Evolutionary conservation across 1,140 invertebrate genomes (phyloP).

Genomic region (Dendrolimus punctatus): DNA sequence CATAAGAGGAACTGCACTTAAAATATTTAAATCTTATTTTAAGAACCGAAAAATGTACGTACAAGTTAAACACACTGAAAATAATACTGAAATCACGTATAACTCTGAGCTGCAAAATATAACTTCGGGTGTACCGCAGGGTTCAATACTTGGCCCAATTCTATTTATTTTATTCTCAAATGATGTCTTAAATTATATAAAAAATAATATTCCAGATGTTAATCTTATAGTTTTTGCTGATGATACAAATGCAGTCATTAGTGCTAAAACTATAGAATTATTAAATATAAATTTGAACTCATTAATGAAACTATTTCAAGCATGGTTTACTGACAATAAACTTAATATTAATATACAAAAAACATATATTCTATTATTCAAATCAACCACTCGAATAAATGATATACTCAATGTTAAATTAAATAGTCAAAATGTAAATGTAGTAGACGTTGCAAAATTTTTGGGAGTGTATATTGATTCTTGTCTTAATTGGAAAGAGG

Average conservation of each 20-base stretch:
- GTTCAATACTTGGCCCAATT: neutral
- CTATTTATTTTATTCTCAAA: constrained; percentile 1
- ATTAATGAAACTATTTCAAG: neutral
- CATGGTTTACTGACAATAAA: constrained; percentile 13
- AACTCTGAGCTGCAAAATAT: constrained; percentile 6
- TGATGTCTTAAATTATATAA: neutral
- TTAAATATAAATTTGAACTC: too few species aligned
- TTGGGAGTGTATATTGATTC: too few species aligned
- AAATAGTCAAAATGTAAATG: constrained; percentile 1
- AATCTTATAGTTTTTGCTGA: too few species aligned
- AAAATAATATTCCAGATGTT: neutral
- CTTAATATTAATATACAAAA: constrained; percentile 9
- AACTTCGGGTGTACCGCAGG: constrained; percentile 2
- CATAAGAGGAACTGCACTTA: constrained; percentile 4
- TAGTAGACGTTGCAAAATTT: too few species aligned
- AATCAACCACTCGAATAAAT: constrained; percentile 4
- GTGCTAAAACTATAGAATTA: too few species aligned
- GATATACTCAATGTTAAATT: constrained; percentile 2
- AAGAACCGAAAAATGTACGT: constrained; percentile 12
- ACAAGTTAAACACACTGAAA: constrained; percentile 5
- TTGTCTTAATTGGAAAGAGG: constrained; percentile 11
- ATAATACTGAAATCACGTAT: neutral
- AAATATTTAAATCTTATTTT: constrained; percentile 8
- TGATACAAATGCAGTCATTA: too few species aligned
- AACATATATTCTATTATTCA: constrained; percentile 10